A percentile compares a stretch with the other conserved stretches of the same genome.
phyloP scores from a whole-genome alignment of 2,113 vertebrate genomes.

The Potamarius usumacintae region DNA sequence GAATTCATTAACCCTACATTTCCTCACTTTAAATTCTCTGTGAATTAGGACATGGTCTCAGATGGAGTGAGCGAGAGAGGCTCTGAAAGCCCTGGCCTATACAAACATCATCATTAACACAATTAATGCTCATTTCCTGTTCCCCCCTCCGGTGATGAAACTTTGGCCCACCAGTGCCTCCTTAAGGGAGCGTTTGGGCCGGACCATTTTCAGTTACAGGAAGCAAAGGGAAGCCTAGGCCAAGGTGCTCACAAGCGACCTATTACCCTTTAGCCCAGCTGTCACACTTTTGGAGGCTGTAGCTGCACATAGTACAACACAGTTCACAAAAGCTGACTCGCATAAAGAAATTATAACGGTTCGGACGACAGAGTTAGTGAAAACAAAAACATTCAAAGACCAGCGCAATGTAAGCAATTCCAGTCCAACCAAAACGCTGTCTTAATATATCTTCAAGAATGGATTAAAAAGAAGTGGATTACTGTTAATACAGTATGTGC shows the following conservation, averaged over 20 bases:
- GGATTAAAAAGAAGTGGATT: neutral
- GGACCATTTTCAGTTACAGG: constrained; percentile 27
- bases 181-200: constrained; percentile 32
- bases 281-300: neutral
- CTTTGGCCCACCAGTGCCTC: constrained; percentile 58
- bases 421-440: neutral
- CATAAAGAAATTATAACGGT: neutral
- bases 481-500: neutral
- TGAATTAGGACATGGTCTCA: constrained; percentile 20
- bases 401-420: neutral
- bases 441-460: neutral
- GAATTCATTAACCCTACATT: constrained; percentile 31
- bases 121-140: constrained; percentile 69
- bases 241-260: neutral
- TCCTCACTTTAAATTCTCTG: constrained; percentile 9
- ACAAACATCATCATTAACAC: constrained; percentile 71
- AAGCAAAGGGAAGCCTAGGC: neutral
- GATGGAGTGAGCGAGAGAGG: neutral
- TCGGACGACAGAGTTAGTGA: neutral
- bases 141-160: constrained; percentile 61
- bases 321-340: neutral
- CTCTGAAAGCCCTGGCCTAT: constrained; percentile 46
- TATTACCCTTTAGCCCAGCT: constrained; percentile 12
- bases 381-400: neutral
- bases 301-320: neutral